Conservation (phyloP, 2,888 invertebrate genomes). For the Bedellia somnulentella region DNA sequence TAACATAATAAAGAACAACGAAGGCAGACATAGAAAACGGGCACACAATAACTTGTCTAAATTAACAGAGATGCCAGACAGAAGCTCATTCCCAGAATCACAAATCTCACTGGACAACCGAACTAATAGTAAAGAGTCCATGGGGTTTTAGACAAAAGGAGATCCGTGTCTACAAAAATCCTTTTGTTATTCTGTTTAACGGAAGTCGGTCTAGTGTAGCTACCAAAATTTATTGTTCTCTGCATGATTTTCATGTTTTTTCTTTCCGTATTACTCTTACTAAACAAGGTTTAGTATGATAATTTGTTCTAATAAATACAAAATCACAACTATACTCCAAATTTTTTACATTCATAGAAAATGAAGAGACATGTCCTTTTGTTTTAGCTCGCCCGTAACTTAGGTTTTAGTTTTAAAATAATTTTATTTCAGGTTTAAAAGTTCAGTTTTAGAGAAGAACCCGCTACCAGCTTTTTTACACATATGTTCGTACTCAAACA, state of each 20-base stretch:
- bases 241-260: slow-evolving; percentile 21
- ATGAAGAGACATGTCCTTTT: too few species aligned
- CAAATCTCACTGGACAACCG: slow-evolving; percentile 30
- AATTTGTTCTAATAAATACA: too few species aligned
- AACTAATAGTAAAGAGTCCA: slow-evolving; percentile 25
- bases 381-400: too few species aligned
- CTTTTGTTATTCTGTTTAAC: slow-evolving; percentile 34
- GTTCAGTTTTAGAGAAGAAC: too few species aligned
- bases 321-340: too few species aligned
- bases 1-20: too few species aligned
- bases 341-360: too few species aligned
- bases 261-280: slow-evolving; percentile 4
- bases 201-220: slow-evolving; percentile 31
- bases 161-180: slow-evolving; percentile 31
- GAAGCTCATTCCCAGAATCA: slow-evolving; percentile 1
- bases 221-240: slow-evolving; percentile 27
- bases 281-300: too few species aligned
- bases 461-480: too few species aligned
- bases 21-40: not conserved
- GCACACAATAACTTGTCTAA: not conserved
- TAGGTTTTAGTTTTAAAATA: too few species aligned
- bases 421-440: too few species aligned
- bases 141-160: slow-evolving; percentile 27
- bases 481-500: too few species aligned
- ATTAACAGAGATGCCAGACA: slow-evolving; percentile 1